A percentile compares a stretch with the other conserved stretches of the same genome.
These are phyloP conservation scores for Saturnia japonica DNA, from an alignment of 2,888 invertebrate species.

Conservation along the genomic window DNA sequence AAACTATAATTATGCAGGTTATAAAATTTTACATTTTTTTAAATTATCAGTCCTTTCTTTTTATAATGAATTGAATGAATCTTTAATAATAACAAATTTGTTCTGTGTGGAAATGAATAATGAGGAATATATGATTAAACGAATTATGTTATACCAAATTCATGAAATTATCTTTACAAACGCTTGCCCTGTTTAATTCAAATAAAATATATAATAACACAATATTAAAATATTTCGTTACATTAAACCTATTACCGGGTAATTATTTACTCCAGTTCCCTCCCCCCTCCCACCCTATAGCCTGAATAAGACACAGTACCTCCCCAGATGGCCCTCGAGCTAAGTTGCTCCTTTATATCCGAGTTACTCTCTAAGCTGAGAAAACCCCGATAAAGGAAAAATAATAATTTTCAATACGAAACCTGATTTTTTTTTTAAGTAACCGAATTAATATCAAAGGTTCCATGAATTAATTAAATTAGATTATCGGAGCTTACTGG, in stretches of 20 bases:
- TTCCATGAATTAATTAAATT: background rate
- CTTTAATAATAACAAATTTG: too few species aligned
- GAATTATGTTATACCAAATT: background rate
- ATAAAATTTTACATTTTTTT: background rate
- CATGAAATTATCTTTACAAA: background rate
- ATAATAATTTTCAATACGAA: conserved; percentile 8
- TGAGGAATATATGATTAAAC: too few species aligned
- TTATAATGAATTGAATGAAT: too few species aligned
- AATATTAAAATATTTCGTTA: conserved; percentile 16
- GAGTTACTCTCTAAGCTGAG: conserved; percentile 15
- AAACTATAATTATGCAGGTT: background rate
- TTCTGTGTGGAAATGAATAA: too few species aligned
- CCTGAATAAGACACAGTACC: background rate
- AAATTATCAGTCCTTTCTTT: too few species aligned
- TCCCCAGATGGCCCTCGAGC: conserved; percentile 8
- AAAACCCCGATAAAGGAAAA: conserved; percentile 15
- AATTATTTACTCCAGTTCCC: conserved; percentile 16
- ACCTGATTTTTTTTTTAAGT: conserved; percentile 10
- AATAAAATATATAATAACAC: conserved; percentile 18
- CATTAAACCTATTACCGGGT: conserved; percentile 14
- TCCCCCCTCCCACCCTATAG: conserved; percentile 1
- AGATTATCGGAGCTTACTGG: conserved; percentile 4
- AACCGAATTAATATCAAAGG: conserved; percentile 11
- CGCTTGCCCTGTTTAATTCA: background rate
- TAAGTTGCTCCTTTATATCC: conserved; percentile 23